These are phyloP conservation scores for Cataglyphis hispanica DNA, from an alignment of 1,140 invertebrate genomes.

Conservation along the genomic window DNA sequence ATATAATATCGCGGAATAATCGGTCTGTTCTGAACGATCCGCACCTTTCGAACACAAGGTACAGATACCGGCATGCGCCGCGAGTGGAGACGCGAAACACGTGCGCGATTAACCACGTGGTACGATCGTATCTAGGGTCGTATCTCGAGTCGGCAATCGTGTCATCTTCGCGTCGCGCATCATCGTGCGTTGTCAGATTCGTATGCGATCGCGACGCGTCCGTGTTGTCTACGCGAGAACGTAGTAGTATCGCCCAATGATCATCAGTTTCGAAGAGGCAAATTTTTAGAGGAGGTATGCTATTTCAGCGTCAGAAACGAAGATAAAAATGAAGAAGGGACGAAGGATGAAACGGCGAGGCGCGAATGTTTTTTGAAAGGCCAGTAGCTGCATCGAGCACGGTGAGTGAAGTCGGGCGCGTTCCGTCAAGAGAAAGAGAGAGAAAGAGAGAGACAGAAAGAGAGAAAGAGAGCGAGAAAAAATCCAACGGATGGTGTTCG, in stretches of 20 bases:
- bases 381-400: conserved; percentile 80
- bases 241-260: conserved; percentile 53
- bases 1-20: background rate
- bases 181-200: conserved; percentile 19
- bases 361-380: conserved; percentile 80
- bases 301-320: conserved; percentile 57
- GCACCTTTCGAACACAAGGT: too few species aligned
- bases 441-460: too few species aligned
- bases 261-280: conserved; percentile 57
- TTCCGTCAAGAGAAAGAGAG: conserved; percentile 77
- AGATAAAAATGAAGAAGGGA: background rate
- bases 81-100: background rate
- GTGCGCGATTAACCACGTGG: conserved; percentile 50
- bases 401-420: conserved; percentile 74
- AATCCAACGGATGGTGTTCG: too few species aligned
- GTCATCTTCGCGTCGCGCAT: conserved; percentile 34
- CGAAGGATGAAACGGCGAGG: conserved; percentile 72
- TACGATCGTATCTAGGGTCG: background rate
- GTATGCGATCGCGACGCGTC: conserved; percentile 3
- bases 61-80: background rate
- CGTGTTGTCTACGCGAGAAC: conserved; percentile 29
- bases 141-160: background rate
- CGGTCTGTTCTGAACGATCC: background rate
- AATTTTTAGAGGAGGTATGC: conserved; percentile 23
- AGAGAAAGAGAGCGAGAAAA: too few species aligned